These are phyloP conservation scores for Syrmaticus mikado DNA, from an alignment of 2,113 vertebrate species.

Conservation along the genomic window DNA sequence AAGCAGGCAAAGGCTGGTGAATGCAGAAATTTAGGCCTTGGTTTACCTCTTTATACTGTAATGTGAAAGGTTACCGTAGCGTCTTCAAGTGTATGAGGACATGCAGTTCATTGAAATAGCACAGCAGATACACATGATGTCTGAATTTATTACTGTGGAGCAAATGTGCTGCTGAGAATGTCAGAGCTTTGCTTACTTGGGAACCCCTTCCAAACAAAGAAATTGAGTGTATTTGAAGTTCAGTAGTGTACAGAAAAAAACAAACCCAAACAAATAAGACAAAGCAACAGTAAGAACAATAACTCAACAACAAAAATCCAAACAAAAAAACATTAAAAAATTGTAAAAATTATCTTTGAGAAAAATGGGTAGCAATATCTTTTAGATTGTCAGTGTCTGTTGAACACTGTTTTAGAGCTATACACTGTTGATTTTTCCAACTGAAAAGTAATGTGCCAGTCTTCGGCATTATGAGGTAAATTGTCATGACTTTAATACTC, in stretches of 20 bases:
- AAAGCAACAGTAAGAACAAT: background rate
- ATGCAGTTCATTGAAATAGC: background rate
- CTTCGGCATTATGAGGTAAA: background rate
- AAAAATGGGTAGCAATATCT: background rate
- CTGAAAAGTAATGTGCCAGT: background rate
- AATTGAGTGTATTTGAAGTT: background rate
- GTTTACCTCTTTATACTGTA: background rate
- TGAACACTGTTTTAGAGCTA: background rate
- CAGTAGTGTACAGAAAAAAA: background rate
- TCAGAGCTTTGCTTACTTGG: accelerated
- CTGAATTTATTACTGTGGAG: background rate
- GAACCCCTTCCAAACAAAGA: background rate
- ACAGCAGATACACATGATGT: accelerated
- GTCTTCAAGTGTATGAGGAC: background rate
- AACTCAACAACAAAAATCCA: too few species aligned
- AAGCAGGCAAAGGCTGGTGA: background rate
- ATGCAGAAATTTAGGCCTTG: background rate
- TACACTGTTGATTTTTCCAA: background rate
- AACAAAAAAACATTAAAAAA: background rate
- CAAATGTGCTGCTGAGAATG: background rate
- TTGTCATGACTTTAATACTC: background rate
- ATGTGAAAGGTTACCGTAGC: background rate
- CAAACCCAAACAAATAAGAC: background rate
- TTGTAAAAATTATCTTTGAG: background rate
- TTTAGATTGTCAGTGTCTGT: background rate